Evolutionary conservation across 2,113 vertebrate genomes (phyloP).

Genomic region (Archilochus colubris): DNA sequence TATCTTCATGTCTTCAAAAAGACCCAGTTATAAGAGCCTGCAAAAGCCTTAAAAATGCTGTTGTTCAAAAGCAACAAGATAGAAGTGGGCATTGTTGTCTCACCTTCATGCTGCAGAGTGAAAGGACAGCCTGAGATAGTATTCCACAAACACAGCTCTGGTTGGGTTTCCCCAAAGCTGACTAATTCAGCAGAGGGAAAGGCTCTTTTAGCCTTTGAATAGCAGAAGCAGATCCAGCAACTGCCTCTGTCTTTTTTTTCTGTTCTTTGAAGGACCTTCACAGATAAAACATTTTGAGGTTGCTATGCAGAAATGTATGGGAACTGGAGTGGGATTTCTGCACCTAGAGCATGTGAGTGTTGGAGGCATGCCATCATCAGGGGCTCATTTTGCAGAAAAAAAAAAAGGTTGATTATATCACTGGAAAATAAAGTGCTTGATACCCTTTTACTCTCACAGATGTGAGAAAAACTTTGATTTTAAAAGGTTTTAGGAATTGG

Average conservation of each 20-base stretch:
- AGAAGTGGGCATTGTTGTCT: neutral
- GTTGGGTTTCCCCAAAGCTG: neutral
- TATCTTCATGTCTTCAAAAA: neutral
- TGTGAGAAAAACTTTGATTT: neutral
- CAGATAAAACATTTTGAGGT: neutral
- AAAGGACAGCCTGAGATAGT: neutral
- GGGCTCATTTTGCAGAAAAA: neutral
- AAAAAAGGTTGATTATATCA: neutral
- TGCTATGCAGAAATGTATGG: neutral
- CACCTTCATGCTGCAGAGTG: neutral
- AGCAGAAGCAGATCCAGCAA: neutral
- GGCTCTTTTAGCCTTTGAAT: neutral
- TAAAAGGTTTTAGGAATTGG: neutral
- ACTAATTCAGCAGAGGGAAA: neutral
- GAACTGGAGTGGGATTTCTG: neutral
- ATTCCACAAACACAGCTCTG: neutral
- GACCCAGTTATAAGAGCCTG: neutral
- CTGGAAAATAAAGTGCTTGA: neutral
- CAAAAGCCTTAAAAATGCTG: neutral
- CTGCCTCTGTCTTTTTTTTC: neutral
- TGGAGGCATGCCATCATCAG: neutral
- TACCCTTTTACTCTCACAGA: neutral
- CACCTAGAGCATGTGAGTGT: neutral
- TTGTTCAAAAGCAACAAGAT: neutral
- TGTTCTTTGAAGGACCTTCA: neutral